phyloP scores from a whole-genome alignment of 1,140 invertebrate genomes.

The Octopus sinensis region DNA sequence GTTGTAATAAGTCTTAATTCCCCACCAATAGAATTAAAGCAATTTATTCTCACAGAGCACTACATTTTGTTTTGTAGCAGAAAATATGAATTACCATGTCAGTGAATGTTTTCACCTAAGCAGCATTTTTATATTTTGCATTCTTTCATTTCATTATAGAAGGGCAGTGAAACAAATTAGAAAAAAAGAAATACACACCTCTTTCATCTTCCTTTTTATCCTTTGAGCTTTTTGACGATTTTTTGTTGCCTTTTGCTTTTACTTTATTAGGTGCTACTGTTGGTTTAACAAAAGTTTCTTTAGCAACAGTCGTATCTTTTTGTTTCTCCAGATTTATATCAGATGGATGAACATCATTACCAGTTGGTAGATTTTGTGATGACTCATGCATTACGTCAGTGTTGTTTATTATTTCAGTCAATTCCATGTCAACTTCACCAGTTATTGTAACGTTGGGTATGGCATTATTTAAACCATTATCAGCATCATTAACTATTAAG shows the following conservation, averaged over 20 bases:
- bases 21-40: too few species aligned
- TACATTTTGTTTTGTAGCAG: too few species aligned
- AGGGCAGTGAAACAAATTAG: not conserved
- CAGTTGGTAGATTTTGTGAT: not conserved
- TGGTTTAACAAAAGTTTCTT: not conserved
- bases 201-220: not conserved
- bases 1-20: too few species aligned
- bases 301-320: too few species aligned
- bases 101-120: too few species aligned
- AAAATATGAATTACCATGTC: too few species aligned
- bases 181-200: not conserved
- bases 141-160: too few species aligned
- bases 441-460: not conserved
- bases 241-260: not conserved
- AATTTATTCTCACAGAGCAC: too few species aligned
- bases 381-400: not conserved
- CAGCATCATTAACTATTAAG: too few species aligned
- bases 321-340: too few species aligned
- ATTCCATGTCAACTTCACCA: not conserved
- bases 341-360: not conserved
- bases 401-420: not conserved
- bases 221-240: not conserved
- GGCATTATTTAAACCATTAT: too few species aligned
- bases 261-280: not conserved
- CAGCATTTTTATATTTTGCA: too few species aligned